These are phyloP conservation scores for Plagodis dolabraria DNA, from an alignment of 2,888 invertebrate species.

Conservation along the genomic window DNA sequence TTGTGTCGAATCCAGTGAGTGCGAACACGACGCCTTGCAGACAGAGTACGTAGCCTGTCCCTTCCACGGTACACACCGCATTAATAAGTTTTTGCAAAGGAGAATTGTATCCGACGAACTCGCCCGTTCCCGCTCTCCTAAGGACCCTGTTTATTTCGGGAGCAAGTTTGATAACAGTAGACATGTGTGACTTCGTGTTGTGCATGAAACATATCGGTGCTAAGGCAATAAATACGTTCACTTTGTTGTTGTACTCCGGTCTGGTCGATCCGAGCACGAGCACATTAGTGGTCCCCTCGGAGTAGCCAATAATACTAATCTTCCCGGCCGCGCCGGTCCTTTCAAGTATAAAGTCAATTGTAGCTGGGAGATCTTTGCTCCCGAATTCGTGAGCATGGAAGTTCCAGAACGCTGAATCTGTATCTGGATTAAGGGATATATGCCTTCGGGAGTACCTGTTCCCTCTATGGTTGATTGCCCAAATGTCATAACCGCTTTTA, in stretches of 20 bases:
- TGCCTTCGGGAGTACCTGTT: slow-evolving; percentile 84
- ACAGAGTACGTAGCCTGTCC: slow-evolving; percentile 28
- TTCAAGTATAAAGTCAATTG: slow-evolving; percentile 60
- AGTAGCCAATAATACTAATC: slow-evolving; percentile 88
- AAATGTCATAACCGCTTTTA: slow-evolving; percentile 77
- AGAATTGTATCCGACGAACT: slow-evolving; percentile 28
- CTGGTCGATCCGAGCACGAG: slow-evolving; percentile 76
- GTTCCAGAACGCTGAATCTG: slow-evolving; percentile 70
- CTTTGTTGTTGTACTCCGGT: slow-evolving; percentile 83
- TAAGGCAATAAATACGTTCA: slow-evolving; percentile 76
- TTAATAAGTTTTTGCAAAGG: slow-evolving; percentile 19
- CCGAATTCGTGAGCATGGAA: slow-evolving; percentile 89
- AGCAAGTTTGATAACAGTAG: slow-evolving; percentile 11
- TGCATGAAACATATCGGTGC: slow-evolving; percentile 79
- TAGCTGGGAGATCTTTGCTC: slow-evolving; percentile 87
- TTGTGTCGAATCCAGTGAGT: slow-evolving; percentile 35
- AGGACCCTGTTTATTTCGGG: slow-evolving; percentile 23
- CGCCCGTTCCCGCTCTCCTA: slow-evolving; percentile 17
- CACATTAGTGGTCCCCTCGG: slow-evolving; percentile 85
- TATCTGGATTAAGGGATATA: slow-evolving; percentile 54
- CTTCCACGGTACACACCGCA: slow-evolving; percentile 18
- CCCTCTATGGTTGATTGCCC: slow-evolving; percentile 78
- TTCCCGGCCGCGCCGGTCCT: slow-evolving; percentile 70
- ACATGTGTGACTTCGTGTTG: slow-evolving; percentile 32
- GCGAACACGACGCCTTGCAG: slow-evolving; percentile 21